Base-by-base conservation (phyloP, 2,888 invertebrate species). In the Bibio marci region DNA sequence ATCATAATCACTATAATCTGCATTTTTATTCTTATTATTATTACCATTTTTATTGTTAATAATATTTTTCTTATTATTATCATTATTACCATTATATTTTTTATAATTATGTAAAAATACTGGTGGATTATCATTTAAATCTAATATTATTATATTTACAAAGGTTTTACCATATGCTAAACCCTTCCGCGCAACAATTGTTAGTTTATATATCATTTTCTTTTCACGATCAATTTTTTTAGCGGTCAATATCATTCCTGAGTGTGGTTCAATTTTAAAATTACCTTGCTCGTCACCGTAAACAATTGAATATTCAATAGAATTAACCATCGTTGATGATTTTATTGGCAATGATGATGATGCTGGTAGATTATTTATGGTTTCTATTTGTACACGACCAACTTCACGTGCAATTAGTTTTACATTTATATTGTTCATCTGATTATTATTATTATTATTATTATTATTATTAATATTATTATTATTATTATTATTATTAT, bases 121-220 rank as follows among this genome's bases (percentile, higher is more conserved):
- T 4, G 95, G 95, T 40, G 79, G 73, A 57, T 92, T 91, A 59
- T 95, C 94, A 60, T 95, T 95, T 4, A 87, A 67, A 62, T 95
- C 94, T 30, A 76, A 60, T 5, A 95, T 70, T 2, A 76, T 76
- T 46, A 95, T 73, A 52, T 81, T 82, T 1, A 88, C 90, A 26
- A 65, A 69, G 6, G 80, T 80, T 51, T 78, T 74, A 5, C 82
- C 86, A 56, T 78, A 85, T 2, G 79, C 71, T 22, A 79, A 66
- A 2, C 79, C 79, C 39, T 73, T 73, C 48, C 78, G 73, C 1
- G 88, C 94, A 41, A 81, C 72, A n/a, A 92, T 68, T 48, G 72
- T 76, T 25, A 95, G 65, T 44, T 71, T 76, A 56, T 90, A 92
- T 39, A 70, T 70, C 45, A 79, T 67, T 51, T 71, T 72, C 48